A percentile compares a stretch with the other conserved stretches of the same genome.
Conservation (phyloP, 2,888 invertebrate species). For the Cetonia aurata region DNA sequence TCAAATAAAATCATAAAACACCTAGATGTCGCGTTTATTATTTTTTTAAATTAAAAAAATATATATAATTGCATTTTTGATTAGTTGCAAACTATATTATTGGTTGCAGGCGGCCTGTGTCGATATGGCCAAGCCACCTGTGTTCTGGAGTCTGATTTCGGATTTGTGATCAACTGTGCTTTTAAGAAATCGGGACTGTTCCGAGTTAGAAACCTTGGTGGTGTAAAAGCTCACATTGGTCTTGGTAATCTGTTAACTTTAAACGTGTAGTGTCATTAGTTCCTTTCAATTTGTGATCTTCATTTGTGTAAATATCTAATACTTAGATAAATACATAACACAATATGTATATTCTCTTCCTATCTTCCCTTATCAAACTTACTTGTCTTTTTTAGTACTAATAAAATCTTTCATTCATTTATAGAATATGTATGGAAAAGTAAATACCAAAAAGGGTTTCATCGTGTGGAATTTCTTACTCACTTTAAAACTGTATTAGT, state of each 20-base stretch:
- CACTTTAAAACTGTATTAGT: too few species aligned
- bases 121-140: conserved; percentile 81
- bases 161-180: conserved; percentile 91
- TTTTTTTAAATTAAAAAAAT: not conserved
- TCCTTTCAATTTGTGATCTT: not conserved
- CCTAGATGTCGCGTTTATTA: conserved; percentile 21
- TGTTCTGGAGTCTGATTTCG: conserved; percentile 90
- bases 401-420: too few species aligned
- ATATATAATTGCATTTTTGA: conserved; percentile 21
- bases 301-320: conserved; percentile 16
- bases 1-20: not conserved
- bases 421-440: too few species aligned
- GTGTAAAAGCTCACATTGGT: conserved; percentile 90
- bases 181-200: conserved; percentile 93
- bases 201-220: conserved; percentile 91
- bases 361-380: too few species aligned
- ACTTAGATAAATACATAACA: not conserved
- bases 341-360: too few species aligned
- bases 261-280: not conserved
- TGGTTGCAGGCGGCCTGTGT: conserved; percentile 73
- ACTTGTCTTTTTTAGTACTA: too few species aligned
- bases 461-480: too few species aligned
- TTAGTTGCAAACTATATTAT: conserved; percentile 52
- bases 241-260: conserved; percentile 75
- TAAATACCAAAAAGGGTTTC: too few species aligned